phyloP scores from a whole-genome alignment of 2,113 vertebrate species.

The Tringa solitaria region DNA sequence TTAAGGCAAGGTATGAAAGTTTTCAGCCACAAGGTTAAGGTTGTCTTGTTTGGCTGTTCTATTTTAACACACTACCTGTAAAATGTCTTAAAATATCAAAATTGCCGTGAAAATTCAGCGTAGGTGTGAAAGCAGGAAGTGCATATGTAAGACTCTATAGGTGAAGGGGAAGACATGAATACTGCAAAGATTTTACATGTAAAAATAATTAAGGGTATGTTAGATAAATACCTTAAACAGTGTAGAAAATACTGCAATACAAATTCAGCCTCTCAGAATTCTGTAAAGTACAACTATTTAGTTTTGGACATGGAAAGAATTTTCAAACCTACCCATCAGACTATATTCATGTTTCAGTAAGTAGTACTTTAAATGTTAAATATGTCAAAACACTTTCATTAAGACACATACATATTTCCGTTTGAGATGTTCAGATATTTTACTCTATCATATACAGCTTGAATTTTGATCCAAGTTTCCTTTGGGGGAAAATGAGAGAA shows the following conservation, averaged over 20 bases:
- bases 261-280: neutral
- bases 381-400: neutral
- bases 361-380: neutral
- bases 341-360: neutral
- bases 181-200: neutral
- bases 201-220: neutral
- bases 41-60: neutral
- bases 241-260: neutral
- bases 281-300: neutral
- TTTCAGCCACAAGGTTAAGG: conserved; percentile 42
- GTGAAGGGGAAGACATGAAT: neutral
- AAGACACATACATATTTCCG: rapidly evolving
- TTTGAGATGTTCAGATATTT: neutral
- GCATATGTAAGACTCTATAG: neutral
- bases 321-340: neutral
- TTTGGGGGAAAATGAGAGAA: neutral
- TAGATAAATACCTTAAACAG: neutral
- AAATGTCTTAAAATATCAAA: neutral
- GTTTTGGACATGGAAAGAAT: neutral
- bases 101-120: neutral
- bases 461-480: neutral
- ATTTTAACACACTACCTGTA: conserved; percentile 32
- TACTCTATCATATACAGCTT: neutral
- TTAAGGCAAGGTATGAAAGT: neutral
- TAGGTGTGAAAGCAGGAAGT: neutral